Evolutionary conservation across 2,113 vertebrate genomes (phyloP).

Genomic region (western clawed frog (Xenopus tropicalis)): DNA sequence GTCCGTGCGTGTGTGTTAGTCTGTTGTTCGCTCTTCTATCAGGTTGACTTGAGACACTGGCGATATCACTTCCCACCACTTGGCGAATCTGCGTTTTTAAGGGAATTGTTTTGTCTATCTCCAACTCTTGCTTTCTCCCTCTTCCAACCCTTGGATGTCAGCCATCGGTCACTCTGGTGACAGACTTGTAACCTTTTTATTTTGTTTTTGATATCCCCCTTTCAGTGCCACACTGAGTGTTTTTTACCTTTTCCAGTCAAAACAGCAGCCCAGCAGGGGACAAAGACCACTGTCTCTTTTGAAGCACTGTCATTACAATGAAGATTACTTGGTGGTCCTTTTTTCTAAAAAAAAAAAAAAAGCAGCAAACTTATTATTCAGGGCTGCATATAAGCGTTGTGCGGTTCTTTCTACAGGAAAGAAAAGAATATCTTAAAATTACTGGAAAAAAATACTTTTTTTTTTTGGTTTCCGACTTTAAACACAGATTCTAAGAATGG

Average conservation of each 20-base stretch:
- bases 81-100: not conserved
- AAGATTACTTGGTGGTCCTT: not conserved
- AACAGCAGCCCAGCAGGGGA: conserved; percentile 36
- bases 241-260: conserved; percentile 16
- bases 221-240: conserved; percentile 40
- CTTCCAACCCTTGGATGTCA: conserved; percentile 41
- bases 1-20: too few species aligned
- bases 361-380: not conserved
- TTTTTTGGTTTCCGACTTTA: not conserved
- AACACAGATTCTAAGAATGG: not conserved
- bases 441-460: too few species aligned
- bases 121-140: conserved; percentile 27
- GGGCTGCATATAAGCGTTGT: not conserved
- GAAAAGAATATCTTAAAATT: too few species aligned
- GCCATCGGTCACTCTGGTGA: conserved; percentile 63
- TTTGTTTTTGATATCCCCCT: conserved; percentile 63
- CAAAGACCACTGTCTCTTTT: conserved; percentile 32
- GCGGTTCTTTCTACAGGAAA: not conserved
- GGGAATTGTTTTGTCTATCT: not conserved
- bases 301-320: not conserved
- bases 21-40: too few species aligned
- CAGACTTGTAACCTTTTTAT: conserved; percentile 60
- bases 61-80: too few species aligned
- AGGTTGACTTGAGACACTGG: too few species aligned
- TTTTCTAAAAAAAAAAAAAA: not conserved